These are phyloP conservation scores for Troglohyphantes excavatus DNA, from an alignment of 2,888 invertebrate genomes.

Conservation along the genomic window DNA sequence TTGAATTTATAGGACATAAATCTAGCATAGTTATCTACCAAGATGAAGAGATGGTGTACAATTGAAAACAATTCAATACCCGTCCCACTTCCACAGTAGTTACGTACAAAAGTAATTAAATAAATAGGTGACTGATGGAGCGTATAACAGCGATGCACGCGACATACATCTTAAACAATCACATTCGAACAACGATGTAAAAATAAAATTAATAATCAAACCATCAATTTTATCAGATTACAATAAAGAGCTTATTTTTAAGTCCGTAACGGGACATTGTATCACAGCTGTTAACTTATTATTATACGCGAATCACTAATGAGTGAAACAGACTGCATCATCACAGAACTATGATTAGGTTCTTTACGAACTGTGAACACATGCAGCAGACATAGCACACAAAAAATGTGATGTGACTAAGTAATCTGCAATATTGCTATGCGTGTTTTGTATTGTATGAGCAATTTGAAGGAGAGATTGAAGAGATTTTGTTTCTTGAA, in stretches of 20 bases:
- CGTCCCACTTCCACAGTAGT: not conserved
- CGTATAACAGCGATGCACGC: not conserved
- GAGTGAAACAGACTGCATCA: not conserved
- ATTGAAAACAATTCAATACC: not conserved
- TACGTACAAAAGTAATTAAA: not conserved
- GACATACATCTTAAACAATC: not conserved
- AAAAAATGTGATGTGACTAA: too few relatives aligned
- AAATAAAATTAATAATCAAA: not conserved
- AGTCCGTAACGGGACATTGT: not conserved
- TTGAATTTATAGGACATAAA: not conserved
- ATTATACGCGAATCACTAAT: not conserved
- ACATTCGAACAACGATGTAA: not conserved
- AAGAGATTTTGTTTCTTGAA: too few relatives aligned
- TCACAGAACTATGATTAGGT: not conserved
- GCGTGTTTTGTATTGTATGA: too few relatives aligned
- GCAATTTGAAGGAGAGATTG: too few relatives aligned
- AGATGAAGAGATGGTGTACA: not conserved
- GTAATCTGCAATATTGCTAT: too few relatives aligned
- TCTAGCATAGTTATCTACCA: not conserved
- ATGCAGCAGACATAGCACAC: not conserved
- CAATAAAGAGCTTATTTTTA: conserved; percentile 4
- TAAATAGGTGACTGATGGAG: not conserved
- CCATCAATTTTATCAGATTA: not conserved
- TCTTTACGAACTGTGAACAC: not conserved
- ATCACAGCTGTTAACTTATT: not conserved